Conservation (phyloP, 1,140 invertebrate genomes). For the Aphidius gifuensis region DNA sequence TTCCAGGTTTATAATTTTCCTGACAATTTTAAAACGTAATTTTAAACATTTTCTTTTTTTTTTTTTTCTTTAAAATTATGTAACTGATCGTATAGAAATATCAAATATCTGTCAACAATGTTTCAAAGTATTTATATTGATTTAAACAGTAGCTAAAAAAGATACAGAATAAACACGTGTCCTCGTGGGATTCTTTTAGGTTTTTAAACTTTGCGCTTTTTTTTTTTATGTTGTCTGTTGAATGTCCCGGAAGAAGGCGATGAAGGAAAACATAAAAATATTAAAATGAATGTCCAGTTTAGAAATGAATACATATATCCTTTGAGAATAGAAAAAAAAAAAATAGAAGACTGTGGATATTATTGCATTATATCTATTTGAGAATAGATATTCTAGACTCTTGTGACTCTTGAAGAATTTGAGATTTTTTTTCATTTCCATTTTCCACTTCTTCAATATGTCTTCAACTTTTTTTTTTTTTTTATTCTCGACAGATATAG, state of each 20-base stretch:
- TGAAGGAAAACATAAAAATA: conserved; percentile 2
- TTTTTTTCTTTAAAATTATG: too few species aligned
- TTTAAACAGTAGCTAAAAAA: too few species aligned
- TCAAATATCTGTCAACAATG: too few species aligned
- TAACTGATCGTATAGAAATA: too few species aligned
- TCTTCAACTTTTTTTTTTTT: too few species aligned
- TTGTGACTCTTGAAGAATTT: too few species aligned
- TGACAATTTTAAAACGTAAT: too few species aligned
- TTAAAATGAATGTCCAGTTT: conserved; percentile 1
- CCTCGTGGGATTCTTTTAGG: not conserved
- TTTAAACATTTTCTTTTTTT: too few species aligned
- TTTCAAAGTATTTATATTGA: too few species aligned
- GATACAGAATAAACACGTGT: not conserved
- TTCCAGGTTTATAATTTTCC: too few species aligned
- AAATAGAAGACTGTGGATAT: not conserved
- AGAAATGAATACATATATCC: conserved; percentile 11
- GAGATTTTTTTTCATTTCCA: conserved; percentile 6
- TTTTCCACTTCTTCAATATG: too few species aligned
- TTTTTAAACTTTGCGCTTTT: conserved; percentile 27
- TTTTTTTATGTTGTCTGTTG: conserved; percentile 15
- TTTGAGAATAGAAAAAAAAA: conserved; percentile 5
- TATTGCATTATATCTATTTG: conserved; percentile 2
- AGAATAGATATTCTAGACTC: not conserved
- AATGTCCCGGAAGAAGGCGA: conserved; percentile 34
- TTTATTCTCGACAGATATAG: too few species aligned